Evolutionary conservation across 2,888 invertebrate genomes (phyloP).

Genomic region (Ichneumoninae sp.): DNA sequence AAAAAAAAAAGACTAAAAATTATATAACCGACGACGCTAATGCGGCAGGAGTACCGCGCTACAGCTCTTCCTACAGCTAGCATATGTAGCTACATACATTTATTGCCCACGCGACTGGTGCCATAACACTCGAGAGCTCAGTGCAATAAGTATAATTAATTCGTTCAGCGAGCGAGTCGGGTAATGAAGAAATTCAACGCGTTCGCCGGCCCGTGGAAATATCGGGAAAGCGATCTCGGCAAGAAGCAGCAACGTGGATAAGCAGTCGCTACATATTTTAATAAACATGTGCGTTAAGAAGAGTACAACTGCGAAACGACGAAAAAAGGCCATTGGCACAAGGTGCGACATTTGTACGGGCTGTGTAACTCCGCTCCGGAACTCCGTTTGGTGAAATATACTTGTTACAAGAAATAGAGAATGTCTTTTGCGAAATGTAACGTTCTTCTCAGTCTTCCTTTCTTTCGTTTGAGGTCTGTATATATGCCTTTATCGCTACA

Average conservation of each 20-base stretch:
- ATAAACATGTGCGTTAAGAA: constrained; percentile 5
- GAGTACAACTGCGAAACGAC: not conserved
- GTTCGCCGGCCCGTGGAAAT: constrained; percentile 29
- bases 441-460: constrained; percentile 33
- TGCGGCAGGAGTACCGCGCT: not conserved
- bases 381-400: constrained; percentile 30
- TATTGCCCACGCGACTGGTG: constrained; percentile 24
- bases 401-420: constrained; percentile 28
- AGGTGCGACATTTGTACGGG: constrained; percentile 45
- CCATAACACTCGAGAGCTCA: constrained; percentile 22
- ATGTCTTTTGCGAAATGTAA: constrained; percentile 36
- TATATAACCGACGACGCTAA: constrained; percentile 9
- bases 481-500: not conserved
- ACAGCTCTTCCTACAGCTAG: constrained; percentile 4
- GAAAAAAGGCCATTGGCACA: constrained; percentile 42
- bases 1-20: constrained; percentile 10
- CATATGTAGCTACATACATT: not conserved
- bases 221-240: constrained; percentile 33
- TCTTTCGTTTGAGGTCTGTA: constrained; percentile 8
- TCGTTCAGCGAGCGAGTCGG: constrained; percentile 58
- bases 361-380: not conserved
- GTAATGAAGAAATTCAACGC: constrained; percentile 51
- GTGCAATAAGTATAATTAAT: constrained; percentile 63
- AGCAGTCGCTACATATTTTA: constrained; percentile 15
- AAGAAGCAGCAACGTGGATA: not conserved